Evolutionary conservation across 2,888 invertebrate species (phyloP).

Genomic region (Mayetiola destructor): DNA sequence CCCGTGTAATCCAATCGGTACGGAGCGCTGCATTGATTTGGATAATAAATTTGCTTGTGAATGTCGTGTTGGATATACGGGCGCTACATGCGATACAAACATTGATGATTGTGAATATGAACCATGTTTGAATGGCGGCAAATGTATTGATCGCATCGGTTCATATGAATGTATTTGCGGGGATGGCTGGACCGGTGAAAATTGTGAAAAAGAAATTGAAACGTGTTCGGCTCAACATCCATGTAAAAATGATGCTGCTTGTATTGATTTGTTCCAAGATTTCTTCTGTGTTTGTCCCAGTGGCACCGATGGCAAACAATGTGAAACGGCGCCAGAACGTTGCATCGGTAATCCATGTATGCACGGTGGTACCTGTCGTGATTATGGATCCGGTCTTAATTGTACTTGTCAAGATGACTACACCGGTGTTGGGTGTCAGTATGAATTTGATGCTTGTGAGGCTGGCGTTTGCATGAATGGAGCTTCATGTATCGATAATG

Average conservation of each 20-base stretch:
- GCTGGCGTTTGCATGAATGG: slow-evolving; percentile 85
- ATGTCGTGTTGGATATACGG: slow-evolving; percentile 79
- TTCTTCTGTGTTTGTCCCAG: slow-evolving; percentile 57
- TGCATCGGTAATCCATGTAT: slow-evolving; percentile 86
- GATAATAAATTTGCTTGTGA: slow-evolving; percentile 77
- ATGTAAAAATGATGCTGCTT: slow-evolving; percentile 84
- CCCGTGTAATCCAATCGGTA: slow-evolving; percentile 80
- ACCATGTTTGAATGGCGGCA: slow-evolving; percentile 80
- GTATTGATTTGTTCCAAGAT: slow-evolving; percentile 76
- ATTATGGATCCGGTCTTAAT: slow-evolving; percentile 87
- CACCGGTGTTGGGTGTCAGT: slow-evolving; percentile 81
- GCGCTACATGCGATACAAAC: slow-evolving; percentile 59
- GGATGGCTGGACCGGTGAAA: slow-evolving; percentile 73
- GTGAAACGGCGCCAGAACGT: slow-evolving; percentile 86
- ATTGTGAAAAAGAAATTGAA: slow-evolving; percentile 77
- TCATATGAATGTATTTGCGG: slow-evolving; percentile 68
- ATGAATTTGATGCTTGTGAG: slow-evolving; percentile 84
- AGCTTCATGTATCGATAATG: slow-evolving; percentile 78
- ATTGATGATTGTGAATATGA: slow-evolving; percentile 73
- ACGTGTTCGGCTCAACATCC: slow-evolving; percentile 65
- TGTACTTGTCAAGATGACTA: slow-evolving; percentile 81
- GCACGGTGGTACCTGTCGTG: slow-evolving; percentile 91
- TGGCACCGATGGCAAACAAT: slow-evolving; percentile 92
- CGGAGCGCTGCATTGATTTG: slow-evolving; percentile 75
- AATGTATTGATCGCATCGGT: slow-evolving; percentile 73